phyloP scores from a whole-genome alignment of 2,113 vertebrate genomes.

The Labeo rohita region DNA sequence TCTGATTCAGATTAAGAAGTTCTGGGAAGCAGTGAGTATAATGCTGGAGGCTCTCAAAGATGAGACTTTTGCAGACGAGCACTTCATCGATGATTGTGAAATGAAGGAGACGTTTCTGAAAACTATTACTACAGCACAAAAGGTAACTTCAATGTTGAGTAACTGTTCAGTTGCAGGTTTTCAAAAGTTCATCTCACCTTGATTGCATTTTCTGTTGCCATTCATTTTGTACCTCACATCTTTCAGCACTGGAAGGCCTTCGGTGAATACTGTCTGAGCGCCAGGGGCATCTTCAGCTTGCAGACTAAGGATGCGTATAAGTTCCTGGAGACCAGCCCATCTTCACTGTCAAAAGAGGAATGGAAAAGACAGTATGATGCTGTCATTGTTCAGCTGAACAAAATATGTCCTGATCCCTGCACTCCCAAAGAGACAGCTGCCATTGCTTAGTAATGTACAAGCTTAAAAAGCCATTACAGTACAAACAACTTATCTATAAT shows the following conservation, averaged over 20 bases:
- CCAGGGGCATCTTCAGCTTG: background rate
- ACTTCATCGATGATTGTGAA: background rate
- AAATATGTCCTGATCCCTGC: background rate
- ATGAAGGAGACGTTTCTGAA: background rate
- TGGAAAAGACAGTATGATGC: conserved; percentile 25
- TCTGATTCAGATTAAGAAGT: background rate
- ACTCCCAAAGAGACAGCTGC: too few species aligned
- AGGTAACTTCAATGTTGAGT: background rate
- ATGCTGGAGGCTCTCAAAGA: background rate
- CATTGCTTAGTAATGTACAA: background rate
- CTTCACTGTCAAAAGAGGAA: background rate
- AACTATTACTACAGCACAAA: background rate
- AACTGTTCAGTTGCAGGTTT: background rate
- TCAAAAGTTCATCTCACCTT: background rate
- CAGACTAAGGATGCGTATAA: conserved; percentile 42
- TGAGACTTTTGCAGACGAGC: background rate
- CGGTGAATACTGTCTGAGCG: background rate
- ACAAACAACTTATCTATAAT: background rate
- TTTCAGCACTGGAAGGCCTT: conserved; percentile 22
- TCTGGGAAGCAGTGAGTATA: background rate
- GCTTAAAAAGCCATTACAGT: background rate
- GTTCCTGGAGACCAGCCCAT: conserved; percentile 36
- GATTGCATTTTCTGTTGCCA: background rate
- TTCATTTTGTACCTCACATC: background rate
- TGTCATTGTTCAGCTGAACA: background rate